Evolutionary conservation across 2,888 invertebrate genomes (phyloP), one percentile per base, ranked within the genome.

Genomic region (Mellilla xanthometata): DNA sequence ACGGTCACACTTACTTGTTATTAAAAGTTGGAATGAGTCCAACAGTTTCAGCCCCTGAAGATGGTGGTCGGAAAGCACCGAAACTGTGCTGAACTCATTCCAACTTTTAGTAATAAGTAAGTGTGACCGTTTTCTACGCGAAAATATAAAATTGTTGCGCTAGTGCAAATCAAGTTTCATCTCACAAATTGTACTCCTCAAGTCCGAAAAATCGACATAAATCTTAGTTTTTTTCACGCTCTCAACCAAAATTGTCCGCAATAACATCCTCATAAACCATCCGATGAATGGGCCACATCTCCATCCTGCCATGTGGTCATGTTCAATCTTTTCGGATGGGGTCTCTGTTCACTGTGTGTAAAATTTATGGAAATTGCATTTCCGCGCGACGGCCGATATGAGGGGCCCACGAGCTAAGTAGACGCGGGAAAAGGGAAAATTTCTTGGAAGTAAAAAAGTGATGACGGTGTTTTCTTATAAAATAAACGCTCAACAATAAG

Each of bases 301-400:
- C 52, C 55, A 49, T 57, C 50, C 52, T 65, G 68, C 68, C 65
- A 65, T 65, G 77, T 75, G 84, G 81, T 81, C 81, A 79, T 70
- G 76, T 82, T 72, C 81, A 81, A 86, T 87, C 84, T 84, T 87
- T 82, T 78, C 75, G 77, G 78, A 73, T 74, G 75, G 73, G 74
- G 76, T 74, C 76, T 75, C 71, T 83, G 84, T 74, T 80, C 84
- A 82, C 78, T 65, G 69, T 71, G 83, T 88, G 87, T 87, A 82
- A 89, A 89, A 89, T 89, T 89, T 88, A 89, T 89, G 88, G 87
- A 88, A 87, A 89, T 89, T 88, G 87, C 84, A 84, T 83, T 77
- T 78, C 76, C 81, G 77, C 81, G 81, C 82, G 81, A 82, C 79
- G 76, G 72, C 73, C 72, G 60, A 74, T 76, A 72, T 68, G 68